Conservation (phyloP, 2,797 vertebrate species). For the Galago senegalensis region DNA sequence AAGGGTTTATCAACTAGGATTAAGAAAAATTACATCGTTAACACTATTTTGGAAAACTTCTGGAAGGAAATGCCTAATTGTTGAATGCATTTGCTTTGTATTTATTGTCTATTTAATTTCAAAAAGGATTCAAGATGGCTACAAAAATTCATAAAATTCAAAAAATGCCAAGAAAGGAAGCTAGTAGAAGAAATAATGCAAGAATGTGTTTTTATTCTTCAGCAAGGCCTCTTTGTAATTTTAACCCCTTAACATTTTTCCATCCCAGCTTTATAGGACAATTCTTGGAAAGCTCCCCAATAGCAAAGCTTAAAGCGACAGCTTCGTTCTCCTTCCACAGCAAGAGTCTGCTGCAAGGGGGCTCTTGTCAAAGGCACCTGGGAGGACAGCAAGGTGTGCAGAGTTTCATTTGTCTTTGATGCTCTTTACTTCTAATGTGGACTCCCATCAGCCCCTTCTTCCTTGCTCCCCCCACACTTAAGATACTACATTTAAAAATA, state of each 20-base stretch:
- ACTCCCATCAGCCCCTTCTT: constrained; percentile 24
- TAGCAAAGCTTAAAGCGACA: background rate
- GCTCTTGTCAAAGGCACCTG: background rate
- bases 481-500: background rate
- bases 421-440: background rate
- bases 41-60: background rate
- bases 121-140: background rate
- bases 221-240: background rate
- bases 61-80: constrained; percentile 11
- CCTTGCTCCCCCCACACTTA: background rate
- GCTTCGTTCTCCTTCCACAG: background rate
- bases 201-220: constrained; percentile 2
- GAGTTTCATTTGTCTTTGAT: background rate
- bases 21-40: constrained; percentile 26
- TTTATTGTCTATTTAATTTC: background rate
- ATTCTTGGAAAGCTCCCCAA: background rate
- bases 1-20: background rate
- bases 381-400: background rate
- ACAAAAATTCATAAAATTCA: background rate
- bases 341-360: background rate
- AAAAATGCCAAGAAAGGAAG: constrained; percentile 21
- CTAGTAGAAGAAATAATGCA: background rate
- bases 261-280: background rate
- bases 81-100: background rate
- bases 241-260: constrained; percentile 9